phyloP scores from a whole-genome alignment of 2,888 invertebrate species.

The Drosophila sordidapex region DNA sequence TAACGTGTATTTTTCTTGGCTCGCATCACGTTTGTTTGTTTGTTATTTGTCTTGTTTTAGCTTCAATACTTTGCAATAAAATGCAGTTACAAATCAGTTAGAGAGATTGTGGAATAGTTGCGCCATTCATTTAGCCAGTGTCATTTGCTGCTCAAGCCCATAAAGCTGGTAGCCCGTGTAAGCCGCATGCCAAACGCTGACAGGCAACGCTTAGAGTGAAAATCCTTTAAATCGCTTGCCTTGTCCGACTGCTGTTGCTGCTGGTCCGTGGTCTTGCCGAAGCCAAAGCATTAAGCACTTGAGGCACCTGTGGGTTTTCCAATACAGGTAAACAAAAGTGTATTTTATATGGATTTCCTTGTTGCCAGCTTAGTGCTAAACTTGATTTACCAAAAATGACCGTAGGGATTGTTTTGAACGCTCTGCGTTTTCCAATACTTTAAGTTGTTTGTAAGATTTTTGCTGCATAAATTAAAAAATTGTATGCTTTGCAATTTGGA shows the following conservation, averaged over 20 bases:
- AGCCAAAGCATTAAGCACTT: constrained; percentile 29
- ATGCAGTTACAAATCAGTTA: constrained; percentile 36
- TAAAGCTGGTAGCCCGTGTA: constrained; percentile 67
- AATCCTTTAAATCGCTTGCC: constrained; percentile 71
- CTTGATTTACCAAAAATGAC: constrained; percentile 8
- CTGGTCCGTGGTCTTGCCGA: constrained; percentile 26
- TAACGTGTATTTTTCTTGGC: background rate
- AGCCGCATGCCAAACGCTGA: constrained; percentile 77
- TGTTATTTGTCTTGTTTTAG: background rate
- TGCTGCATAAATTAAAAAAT: background rate
- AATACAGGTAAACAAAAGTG: constrained; percentile 59
- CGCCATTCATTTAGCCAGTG: constrained; percentile 60
- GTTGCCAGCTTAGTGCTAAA: constrained; percentile 37
- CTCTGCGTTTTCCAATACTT: background rate
- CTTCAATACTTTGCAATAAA: constrained; percentile 21
- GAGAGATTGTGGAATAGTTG: constrained; percentile 27
- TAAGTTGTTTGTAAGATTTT: background rate
- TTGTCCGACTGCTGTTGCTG: constrained; percentile 11
- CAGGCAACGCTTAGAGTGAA: constrained; percentile 71
- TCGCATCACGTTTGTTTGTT: background rate
- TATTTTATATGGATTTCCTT: constrained; percentile 46
- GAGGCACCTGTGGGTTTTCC: constrained; percentile 39
- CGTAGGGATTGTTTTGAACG: background rate
- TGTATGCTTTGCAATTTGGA: too few species aligned
- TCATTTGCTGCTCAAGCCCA: constrained; percentile 68